These are phyloP conservation scores for Ischnura elegans DNA, from an alignment of 2,888 invertebrate genomes.

Conservation along the genomic window DNA sequence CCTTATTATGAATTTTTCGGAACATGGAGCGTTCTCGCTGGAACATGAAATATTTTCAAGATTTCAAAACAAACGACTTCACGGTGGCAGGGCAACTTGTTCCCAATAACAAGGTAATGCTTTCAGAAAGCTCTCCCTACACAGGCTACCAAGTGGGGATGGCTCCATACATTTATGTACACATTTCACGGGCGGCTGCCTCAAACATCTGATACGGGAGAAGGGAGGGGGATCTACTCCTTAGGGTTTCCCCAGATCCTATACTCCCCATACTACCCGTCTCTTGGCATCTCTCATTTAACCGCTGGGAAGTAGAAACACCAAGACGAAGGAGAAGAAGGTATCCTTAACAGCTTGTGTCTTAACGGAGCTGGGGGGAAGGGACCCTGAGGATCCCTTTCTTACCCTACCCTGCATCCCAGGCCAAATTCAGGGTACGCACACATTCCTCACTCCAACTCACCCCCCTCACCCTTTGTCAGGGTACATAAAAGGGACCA, in stretches of 20 bases:
- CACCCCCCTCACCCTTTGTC: background rate
- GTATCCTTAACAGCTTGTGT: slow-evolving; percentile 35
- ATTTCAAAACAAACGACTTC: too few species aligned
- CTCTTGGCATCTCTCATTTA: background rate
- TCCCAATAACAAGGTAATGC: slow-evolving; percentile 39
- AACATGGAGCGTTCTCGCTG: too few species aligned
- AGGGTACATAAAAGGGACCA: background rate
- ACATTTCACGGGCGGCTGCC: slow-evolving; percentile 50
- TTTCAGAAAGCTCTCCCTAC: background rate
- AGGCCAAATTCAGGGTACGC: background rate
- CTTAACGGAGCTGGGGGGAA: background rate
- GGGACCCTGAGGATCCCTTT: background rate
- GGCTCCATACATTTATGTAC: slow-evolving; percentile 50
- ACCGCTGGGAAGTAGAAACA: background rate
- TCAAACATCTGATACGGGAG: background rate
- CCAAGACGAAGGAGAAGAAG: background rate
- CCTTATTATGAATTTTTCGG: too few species aligned
- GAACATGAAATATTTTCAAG: too few species aligned
- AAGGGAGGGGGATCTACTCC: background rate
- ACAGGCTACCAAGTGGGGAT: background rate
- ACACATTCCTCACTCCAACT: background rate
- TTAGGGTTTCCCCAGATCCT: background rate
- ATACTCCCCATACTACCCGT: background rate
- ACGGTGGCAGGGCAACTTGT: too few species aligned
- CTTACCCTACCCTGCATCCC: background rate